Evolutionary conservation across 2,888 invertebrate genomes (phyloP), one percentile per base, ranked within the genome.

Genomic region (Eupithecia subfuscata): DNA sequence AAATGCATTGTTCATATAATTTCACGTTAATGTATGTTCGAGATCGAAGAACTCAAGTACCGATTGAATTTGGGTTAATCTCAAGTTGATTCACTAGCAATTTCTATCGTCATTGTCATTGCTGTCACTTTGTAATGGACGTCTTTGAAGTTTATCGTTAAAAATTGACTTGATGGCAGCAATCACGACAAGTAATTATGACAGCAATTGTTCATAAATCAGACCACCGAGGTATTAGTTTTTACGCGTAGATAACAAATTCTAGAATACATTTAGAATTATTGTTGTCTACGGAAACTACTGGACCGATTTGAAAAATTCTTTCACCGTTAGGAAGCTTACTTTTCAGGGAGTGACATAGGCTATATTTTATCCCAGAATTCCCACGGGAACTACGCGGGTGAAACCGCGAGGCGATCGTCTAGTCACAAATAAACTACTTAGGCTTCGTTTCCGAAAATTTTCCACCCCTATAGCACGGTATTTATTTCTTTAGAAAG

Each of bases 1-100:
- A 84, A 86, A 85, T 83, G 87, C 83, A 83, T 74, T 81, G 83
- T 85, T 87, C 84, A 80, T 79, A 40, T 22, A 14, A 43, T 25
- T 68, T 40, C 12, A n/a, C 40, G 12, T n/a, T 68, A 68, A 68
- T 68, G 18, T 68, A 68, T 68, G 34, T 34, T 34, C 64, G 64
- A 34, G 14, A 25, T 34, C 18, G 34, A 34, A 64, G 34, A 34
- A 64, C 18, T 60, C 60, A 60, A 56, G 60, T 60, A 25, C 60
- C 9, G 60, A 25, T 22, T 12, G 60, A 22, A 52, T 12, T 60
- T 60, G 25, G 22, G 25, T 60, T 60, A 60, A 60, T 25, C 60
- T 60, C 0, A 11, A 25, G 14, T 22, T 25, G 60, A 25, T 56
- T 56, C 22, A 56, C 56, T 3, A 56, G 9, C 22, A 4, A 56